Evolutionary conservation across 1,140 invertebrate species (phyloP).

Genomic region (Dendrolimus punctatus): DNA sequence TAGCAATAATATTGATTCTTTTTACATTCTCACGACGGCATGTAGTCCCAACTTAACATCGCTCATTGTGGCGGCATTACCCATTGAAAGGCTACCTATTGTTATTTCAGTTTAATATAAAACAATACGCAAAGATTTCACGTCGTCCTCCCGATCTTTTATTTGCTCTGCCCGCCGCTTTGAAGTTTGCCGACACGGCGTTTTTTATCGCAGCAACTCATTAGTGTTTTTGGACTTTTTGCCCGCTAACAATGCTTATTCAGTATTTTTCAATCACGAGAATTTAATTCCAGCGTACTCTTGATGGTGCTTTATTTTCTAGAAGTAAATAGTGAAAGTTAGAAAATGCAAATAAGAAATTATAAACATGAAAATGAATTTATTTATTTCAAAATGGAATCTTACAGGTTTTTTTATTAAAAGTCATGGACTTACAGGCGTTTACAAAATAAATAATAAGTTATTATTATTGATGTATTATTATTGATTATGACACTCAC

Average conservation of each 20-base stretch:
- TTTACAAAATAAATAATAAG: too few species aligned
- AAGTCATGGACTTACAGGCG: too few species aligned
- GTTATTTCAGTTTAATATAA: slow-evolving; percentile 69
- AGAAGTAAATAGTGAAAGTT: too few species aligned
- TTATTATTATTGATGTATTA: too few species aligned
- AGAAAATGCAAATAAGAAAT: too few species aligned
- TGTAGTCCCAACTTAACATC: slow-evolving; percentile 32
- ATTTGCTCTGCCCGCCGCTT: slow-evolving; percentile 48
- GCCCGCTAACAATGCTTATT: slow-evolving; percentile 40
- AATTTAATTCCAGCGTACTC: slow-evolving; percentile 8
- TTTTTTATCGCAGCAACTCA: slow-evolving; percentile 58
- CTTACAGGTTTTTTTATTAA: too few species aligned
- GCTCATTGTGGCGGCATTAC: slow-evolving; percentile 62
- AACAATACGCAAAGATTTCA: slow-evolving; percentile 66
- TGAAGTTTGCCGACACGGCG: slow-evolving; percentile 45
- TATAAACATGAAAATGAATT: too few species aligned
- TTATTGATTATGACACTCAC: too few species aligned
- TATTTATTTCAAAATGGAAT: too few species aligned
- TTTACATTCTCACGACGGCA: slow-evolving; percentile 14
- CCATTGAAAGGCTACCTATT: slow-evolving; percentile 70
- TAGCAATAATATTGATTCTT: not conserved
- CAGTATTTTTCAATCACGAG: slow-evolving; percentile 16
- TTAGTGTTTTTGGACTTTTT: slow-evolving; percentile 48
- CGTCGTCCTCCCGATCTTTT: slow-evolving; percentile 47
- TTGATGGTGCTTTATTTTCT: too few species aligned